phyloP scores from a whole-genome alignment of 2,113 vertebrate species.

The Corynorhinus townsendii region DNA sequence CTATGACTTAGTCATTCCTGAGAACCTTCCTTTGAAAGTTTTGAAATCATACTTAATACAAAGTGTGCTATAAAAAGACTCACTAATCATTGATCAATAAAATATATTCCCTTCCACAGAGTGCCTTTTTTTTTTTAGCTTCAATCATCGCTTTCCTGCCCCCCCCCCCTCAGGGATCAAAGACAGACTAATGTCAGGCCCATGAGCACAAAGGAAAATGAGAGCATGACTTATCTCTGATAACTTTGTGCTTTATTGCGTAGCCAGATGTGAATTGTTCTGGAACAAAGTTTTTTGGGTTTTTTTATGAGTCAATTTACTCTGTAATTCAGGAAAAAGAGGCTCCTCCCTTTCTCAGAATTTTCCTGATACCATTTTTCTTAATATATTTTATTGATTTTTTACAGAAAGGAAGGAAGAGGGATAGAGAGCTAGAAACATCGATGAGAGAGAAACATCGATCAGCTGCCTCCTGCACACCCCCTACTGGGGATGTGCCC shows the following conservation, averaged over 20 bases:
- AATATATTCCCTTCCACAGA: background rate
- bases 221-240: background rate
- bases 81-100: conserved; percentile 29
- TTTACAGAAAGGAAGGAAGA: no score
- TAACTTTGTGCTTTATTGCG: background rate
- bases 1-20: background rate
- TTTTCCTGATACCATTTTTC: background rate
- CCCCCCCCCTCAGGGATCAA: background rate
- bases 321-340: background rate
- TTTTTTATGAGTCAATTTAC: background rate
- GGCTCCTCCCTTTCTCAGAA: background rate
- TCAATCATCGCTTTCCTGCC: background rate
- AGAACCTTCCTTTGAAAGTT: background rate
- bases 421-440: no score
- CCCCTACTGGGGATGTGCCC: no score
- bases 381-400: no score
- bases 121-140: background rate
- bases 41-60: conserved; percentile 4
- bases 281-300: background rate
- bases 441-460: no score
- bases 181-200: background rate
- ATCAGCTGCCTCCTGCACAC: no score
- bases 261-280: background rate
- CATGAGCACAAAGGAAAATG: background rate
- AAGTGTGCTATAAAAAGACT: conserved; percentile 23